Percentiles rank a stretch among this genome's conserved stretches.
These are phyloP conservation scores for Falco punctatus DNA, from an alignment of 2,113 vertebrate species.

Conservation along the genomic window DNA sequence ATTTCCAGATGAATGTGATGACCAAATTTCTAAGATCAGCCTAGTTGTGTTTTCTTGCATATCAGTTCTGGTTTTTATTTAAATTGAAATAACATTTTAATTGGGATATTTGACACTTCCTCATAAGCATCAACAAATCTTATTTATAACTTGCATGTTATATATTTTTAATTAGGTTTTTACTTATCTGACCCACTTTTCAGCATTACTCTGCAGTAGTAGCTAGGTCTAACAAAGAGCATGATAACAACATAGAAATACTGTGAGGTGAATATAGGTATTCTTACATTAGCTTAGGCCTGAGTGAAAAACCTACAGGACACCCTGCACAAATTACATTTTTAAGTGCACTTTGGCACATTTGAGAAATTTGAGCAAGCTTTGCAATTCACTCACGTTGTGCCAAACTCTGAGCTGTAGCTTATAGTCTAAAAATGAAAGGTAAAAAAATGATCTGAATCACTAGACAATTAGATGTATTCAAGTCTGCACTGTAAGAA, in stretches of 20 bases:
- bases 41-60: background rate
- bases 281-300: background rate
- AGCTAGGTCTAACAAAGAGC: background rate
- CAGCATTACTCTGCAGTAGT: background rate
- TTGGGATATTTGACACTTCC: background rate
- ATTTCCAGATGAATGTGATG: background rate
- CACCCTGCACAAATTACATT: background rate
- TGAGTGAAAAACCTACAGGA: background rate
- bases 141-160: background rate
- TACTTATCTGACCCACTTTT: background rate
- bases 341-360: background rate
- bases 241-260: background rate
- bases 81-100: background rate
- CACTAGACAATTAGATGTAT: background rate
- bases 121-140: background rate
- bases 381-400: background rate
- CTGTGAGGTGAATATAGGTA: background rate
- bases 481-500: background rate
- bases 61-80: background rate
- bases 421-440: background rate
- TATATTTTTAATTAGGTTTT: background rate
- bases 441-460: background rate
- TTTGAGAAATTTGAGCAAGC: background rate
- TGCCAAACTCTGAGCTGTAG: background rate
- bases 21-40: background rate